Evolutionary conservation across 2,113 vertebrate species (phyloP), one percentile per base, ranked within the genome.

Genomic region (Polypterus senegalus): DNA sequence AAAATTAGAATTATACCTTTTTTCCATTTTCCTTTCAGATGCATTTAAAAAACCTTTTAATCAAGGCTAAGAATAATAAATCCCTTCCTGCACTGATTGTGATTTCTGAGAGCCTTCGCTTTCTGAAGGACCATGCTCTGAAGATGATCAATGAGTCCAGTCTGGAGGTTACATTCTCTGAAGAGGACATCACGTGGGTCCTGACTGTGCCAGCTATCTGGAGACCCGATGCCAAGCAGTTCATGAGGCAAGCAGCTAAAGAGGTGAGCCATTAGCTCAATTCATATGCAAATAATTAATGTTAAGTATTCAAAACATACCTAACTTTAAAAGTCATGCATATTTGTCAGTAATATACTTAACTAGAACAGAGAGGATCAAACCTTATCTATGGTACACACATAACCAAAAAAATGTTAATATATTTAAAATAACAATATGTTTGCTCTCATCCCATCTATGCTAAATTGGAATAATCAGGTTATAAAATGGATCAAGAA

Each of bases 161-260:
- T 10, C 0, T 0, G 5, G 66, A 60, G 6, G 3, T 0, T 6
- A 9, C 0, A n/a, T 72, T 66, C 48, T 57, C 0, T 2, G 54
- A 63, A 43, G 65, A 67, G 9, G 77, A 81, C 61, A 58, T 79
- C 65, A 77, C 72, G 53, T 79, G 79, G 74, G 77, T 81, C 46
- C 5, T 71, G 65, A 79, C 78, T 0, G 74, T 81, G 7, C 73
- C 75, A 1, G 77, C 72, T 2, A 79, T 73, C 60, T 79, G 81
- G 77, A 70, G 49, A 0, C 2, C 7, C 62, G 65, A 75, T 61
- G 77, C 75, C 9, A 76, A 69, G 61, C 75, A 73, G 68, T 77
- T 82, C 69, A 77, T 80, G 79, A 68, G 68, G 46, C 59, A 76
- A 66, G 79, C 72, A 0, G 75, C 77, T 1, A 57, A 57, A 45